Percentiles rank a stretch among this genome's conserved stretches.
These are phyloP conservation scores for Noctua fimbriata DNA, from an alignment of 2,888 invertebrate genomes.

Conservation along the genomic window DNA sequence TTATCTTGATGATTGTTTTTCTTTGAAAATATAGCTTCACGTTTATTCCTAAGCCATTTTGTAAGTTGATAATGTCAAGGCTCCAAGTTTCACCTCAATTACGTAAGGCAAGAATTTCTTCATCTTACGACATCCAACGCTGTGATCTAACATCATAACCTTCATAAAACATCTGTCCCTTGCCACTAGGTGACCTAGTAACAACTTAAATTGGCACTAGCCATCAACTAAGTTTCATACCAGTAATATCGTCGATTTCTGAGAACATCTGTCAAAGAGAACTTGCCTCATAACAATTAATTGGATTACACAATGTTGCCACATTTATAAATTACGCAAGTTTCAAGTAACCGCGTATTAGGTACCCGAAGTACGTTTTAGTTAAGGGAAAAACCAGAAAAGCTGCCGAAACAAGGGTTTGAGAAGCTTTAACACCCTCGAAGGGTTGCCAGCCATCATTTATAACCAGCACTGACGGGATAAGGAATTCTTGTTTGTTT, in stretches of 20 bases:
- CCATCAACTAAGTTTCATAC: not conserved
- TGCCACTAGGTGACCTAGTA: not conserved
- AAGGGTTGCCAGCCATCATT: slow-evolving; percentile 82
- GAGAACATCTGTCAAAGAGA: not conserved
- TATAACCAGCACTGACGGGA: slow-evolving; percentile 83
- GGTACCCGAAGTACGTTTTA: slow-evolving; percentile 73
- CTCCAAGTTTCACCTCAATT: not conserved
- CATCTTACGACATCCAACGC: not conserved
- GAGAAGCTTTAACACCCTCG: slow-evolving; percentile 74
- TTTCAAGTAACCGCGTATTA: slow-evolving; percentile 68
- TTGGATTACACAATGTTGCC: slow-evolving; percentile 21
- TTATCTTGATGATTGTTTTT: not conserved
- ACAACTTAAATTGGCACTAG: not conserved
- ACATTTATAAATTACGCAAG: slow-evolving; percentile 63
- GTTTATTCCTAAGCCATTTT: no score
- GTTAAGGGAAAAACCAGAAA: slow-evolving; percentile 71
- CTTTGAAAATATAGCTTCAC: not conserved
- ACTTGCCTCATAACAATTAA: slow-evolving; percentile 10
- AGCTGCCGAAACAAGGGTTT: slow-evolving; percentile 77
- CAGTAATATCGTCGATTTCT: not conserved
- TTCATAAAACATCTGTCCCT: not conserved
- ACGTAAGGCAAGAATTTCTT: not conserved
- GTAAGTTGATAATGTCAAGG: not conserved
- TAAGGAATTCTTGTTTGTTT: slow-evolving; percentile 80
- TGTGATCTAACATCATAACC: not conserved